Base-by-base conservation (phyloP, 2,888 invertebrate genomes). In the Stramonita haemastoma region DNA sequence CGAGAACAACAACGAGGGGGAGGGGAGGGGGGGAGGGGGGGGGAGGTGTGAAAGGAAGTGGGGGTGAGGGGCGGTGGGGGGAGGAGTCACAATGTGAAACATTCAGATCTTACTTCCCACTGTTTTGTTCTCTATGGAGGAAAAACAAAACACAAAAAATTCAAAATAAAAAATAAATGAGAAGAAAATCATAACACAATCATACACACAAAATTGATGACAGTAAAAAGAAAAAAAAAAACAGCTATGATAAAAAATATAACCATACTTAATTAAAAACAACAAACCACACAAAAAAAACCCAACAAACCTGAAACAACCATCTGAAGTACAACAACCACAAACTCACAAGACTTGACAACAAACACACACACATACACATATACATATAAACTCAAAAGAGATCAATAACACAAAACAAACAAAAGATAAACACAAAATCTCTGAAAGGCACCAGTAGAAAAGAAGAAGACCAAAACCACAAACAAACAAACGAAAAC, bases 101-200 rank as follows among this genome's bases (percentile, higher is more conserved):
- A 70, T 36, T 87, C 70, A 87, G 22, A 13, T 36, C 87, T 70
- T 87, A 66, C 66, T 46, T 87, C 70, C 32, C 26, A 73, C 70
- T 70, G 66, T 66, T 70, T 36, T 87, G 46, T 87, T 73, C 36
- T 87, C 46, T 46, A 87, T 32, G 34, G 36, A 36, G 73, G 73
- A 66, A 66, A 29, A 66, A 86, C 60, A 22, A 84, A 11, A 84
- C 0, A 26, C 17, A 46, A 46, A 22, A 84, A 11, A 84, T 1
- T 6, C 17, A 46, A 46, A 86, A 34, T 60, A 13, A 34, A 79
- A 13, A 32, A 15, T 13, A 79, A 73, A 22, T 26, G 1, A 17
- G 34, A 79, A 79, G 15, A 13, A 79, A 79, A 32, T 79, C 34
- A 34, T 79, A 26, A 34, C 17, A 34, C 79, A 79, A 34, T 46